phyloP scores from a whole-genome alignment of 2,888 invertebrate genomes.

The Cosmorhoe ocellata region DNA sequence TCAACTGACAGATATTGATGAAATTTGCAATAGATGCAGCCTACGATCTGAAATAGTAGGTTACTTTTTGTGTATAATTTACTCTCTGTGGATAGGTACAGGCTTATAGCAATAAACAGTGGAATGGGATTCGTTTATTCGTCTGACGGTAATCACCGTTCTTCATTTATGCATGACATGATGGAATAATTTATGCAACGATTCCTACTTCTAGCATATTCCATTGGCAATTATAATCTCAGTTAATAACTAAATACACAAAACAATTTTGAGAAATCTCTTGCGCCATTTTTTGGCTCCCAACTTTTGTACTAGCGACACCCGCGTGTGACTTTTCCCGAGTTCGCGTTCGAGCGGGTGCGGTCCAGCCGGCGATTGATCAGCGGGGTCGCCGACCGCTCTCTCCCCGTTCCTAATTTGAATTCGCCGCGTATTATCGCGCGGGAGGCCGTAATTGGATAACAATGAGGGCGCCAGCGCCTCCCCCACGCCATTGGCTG shows the following conservation, averaged over 20 bases:
- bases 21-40: too few species aligned
- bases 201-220: neutral
- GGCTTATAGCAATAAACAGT: too few species aligned
- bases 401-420: constrained; percentile 79
- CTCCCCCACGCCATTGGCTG: constrained; percentile 59
- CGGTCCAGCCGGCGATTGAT: constrained; percentile 75
- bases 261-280: too few species aligned
- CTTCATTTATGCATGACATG: neutral
- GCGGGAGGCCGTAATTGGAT: constrained; percentile 80
- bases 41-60: too few species aligned
- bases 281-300: neutral
- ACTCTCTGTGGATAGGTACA: too few species aligned
- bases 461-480: constrained; percentile 78
- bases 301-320: neutral
- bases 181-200: neutral
- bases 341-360: constrained; percentile 39
- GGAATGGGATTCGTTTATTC: neutral
- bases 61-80: too few species aligned
- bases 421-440: constrained; percentile 80
- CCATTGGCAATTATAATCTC: too few species aligned
- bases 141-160: constrained; percentile 1
- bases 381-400: constrained; percentile 77
- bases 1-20: too few species aligned
- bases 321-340: constrained; percentile 11
- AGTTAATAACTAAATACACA: too few species aligned